These are phyloP conservation scores for Zaprionus gabonicus DNA, from an alignment of 1,140 invertebrate genomes.

Conservation along the genomic window DNA sequence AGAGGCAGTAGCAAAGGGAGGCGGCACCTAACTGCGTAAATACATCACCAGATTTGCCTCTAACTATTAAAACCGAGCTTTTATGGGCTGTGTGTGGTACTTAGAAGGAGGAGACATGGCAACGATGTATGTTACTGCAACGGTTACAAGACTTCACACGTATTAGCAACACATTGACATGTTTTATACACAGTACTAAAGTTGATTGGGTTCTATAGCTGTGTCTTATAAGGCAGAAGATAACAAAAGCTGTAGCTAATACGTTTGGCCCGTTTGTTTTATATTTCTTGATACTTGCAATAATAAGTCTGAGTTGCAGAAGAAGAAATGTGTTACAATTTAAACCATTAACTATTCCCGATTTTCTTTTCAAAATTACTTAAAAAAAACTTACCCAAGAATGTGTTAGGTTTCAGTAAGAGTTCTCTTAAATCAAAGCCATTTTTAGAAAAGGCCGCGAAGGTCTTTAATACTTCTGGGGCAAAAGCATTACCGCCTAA, in stretches of 20 bases:
- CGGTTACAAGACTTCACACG: background rate
- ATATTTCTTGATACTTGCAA: no score
- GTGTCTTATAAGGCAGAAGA: no score
- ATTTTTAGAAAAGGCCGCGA: background rate
- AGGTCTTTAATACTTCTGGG: conserved; percentile 53
- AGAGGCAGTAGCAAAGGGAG: conserved; percentile 2
- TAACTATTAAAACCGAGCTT: background rate
- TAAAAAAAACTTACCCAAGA: no score
- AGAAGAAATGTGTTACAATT: no score
- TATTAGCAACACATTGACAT: background rate
- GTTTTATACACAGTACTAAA: background rate
- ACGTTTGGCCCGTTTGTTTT: no score
- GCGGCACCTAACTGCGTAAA: conserved; percentile 26
- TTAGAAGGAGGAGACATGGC: background rate
- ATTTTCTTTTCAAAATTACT: no score
- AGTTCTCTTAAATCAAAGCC: no score
- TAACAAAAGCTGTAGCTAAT: no score
- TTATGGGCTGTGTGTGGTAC: background rate
- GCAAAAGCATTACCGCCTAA: conserved; percentile 49
- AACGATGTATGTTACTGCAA: background rate
- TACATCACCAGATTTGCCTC: background rate
- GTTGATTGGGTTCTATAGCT: no score
- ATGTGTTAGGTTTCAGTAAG: no score
- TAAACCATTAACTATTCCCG: no score
- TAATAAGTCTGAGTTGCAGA: no score